phyloP scores from a whole-genome alignment of 37 sponge, comb jelly and placozoan genomes.

The Hormiphora californensis region DNA sequence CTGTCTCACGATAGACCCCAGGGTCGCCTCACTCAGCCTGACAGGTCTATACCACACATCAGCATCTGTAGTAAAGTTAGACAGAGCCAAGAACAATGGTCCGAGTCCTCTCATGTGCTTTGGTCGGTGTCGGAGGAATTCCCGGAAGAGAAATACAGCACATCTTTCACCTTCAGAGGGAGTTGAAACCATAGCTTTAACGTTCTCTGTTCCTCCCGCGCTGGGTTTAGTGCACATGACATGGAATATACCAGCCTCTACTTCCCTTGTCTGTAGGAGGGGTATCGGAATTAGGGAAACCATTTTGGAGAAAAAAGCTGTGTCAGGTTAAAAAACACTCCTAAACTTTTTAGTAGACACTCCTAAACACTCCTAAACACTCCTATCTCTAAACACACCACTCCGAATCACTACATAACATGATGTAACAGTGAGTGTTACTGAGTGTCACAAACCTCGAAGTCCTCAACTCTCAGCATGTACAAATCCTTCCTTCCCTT shows the following conservation, averaged over 20 bases:
- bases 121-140: slow-evolving; percentile 49
- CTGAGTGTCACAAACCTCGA: slow-evolving; percentile 11
- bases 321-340: no score
- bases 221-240: slow-evolving; percentile 45
- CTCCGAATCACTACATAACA: no score
- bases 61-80: slow-evolving; percentile 42
- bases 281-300: no score
- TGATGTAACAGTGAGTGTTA: no score
- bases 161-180: neutral
- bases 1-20: slow-evolving; percentile 48
- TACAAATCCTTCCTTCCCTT: slow-evolving; percentile 52
- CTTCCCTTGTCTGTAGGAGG: slow-evolving; percentile 13
- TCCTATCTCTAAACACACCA: no score
- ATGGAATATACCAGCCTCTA: neutral
- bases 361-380: no score
- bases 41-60: slow-evolving; percentile 50
- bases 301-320: no score
- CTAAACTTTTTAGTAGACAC: no score
- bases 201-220: slow-evolving; percentile 41
- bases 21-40: slow-evolving; percentile 34
- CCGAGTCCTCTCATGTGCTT: slow-evolving; percentile 41
- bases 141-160: slow-evolving; percentile 51
- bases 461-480: slow-evolving; percentile 49
- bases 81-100: slow-evolving; percentile 41
- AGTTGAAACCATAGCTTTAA: neutral